Base-by-base conservation (phyloP, 2,797 vertebrate genomes). In the Leuciscus waleckii region DNA sequence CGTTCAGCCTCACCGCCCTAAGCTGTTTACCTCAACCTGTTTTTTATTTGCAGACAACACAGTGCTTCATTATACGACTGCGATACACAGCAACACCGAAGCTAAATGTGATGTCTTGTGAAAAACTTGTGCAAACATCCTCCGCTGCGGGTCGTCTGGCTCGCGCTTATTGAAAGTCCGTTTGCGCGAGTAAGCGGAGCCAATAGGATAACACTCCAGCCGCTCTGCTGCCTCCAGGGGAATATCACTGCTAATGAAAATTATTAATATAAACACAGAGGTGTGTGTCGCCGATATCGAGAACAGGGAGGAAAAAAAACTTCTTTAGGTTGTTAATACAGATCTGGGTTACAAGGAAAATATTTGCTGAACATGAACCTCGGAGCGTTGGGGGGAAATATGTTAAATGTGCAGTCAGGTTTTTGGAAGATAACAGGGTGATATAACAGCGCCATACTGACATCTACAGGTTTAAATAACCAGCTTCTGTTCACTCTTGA, bases 271-370 rank as follows among this genome's bases (percentile, higher is more conserved):
- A 91, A 91, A 90, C 88, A 91, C 75, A 73, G 86, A 87, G 73
- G 87, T 85, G 81, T 86, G 85, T 90, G 90, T 87, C 76, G 87
- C 89, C 54, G 85, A 87, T 87, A 89, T 86, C 90, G 76, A 89
- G 90, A 89, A 92, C 90, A 90, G 84, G 63, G 85, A 90, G 89
- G 84, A 79, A 84, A 77, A 93, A 93, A 89, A 90, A 89, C 19
- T 10, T 86, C 91, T 94, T 90, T 82, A 87, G 90, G 91, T 92
- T 93, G 92, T 95, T 93, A 92, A 91, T 92, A 90, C 92, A 87
- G 86, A 93, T 95, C 91, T 89, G 92, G 79, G 93, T 95, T 95
- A 94, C 94, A 95, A 94, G 93, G 88, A 90, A 94, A 95, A 96
- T 95, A 94, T 95, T 94, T 92, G 92, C 90, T 89, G 92, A 95